Base-by-base conservation (phyloP, 2,888 invertebrate genomes). In the Pristionchus exspectatus region DNA sequence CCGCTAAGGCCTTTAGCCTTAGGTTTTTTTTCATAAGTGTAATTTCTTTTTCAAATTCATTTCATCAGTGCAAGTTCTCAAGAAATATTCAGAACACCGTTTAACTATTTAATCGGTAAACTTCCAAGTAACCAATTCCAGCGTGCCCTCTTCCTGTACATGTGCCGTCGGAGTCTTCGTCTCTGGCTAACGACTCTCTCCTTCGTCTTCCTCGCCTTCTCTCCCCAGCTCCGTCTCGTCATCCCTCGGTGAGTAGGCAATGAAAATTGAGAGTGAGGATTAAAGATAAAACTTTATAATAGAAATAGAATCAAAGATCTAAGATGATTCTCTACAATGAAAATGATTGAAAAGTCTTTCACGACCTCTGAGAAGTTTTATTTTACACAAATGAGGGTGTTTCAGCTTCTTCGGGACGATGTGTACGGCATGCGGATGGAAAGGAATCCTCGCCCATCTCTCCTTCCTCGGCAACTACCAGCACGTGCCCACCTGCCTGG, bases 401-500 rank as follows among this genome's bases (percentile, higher is more conserved):
- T 54, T 50, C 27, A 81, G 81, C 1, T 81, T 81, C 27, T 50
- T 1, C 27, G 81, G 12, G 0, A 81, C 81, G 81, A 81, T 81
- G 81, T 0, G 0, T 5, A 54, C 81, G 27, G 81, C 81, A n/a
- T 81, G 81, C 10, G 81, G 81, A 12, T 50, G 44, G 50, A 10
- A 12, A 14, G 81, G 81, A 27, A 9, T 81, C 2, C 14, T 27
- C 1, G 21, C 21, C 38, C 81, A 81, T 74, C 90, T 94, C 50
- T 92, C 92, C 14, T 93, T 94, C 90, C 90, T 92, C 24, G 92
- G 91, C 30, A 94, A 94, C 90, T 93, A 91, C 92, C 93, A 92
- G 74, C 89, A 90, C 12, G 92, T 92, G 2, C 94, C 94, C n/a
- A 94, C 94, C 9, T 94, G 94, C 90, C 91, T 94, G 89, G 94